A percentile compares a stretch with the other conserved stretches of the same genome.
phyloP scores from a whole-genome alignment of 1,140 invertebrate genomes.

The Hestina assimilis region DNA sequence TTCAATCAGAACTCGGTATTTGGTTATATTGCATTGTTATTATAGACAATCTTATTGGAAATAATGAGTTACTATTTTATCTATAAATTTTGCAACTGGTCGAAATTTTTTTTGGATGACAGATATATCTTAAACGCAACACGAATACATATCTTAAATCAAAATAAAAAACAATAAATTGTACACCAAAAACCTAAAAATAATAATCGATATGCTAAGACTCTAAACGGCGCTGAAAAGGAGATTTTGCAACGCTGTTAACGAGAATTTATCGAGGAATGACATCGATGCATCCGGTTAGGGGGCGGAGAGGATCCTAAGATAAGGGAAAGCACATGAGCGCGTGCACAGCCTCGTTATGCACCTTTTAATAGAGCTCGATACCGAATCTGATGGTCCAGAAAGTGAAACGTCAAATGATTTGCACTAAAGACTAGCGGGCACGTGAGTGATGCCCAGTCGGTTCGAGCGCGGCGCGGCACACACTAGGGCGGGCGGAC shows the following conservation, averaged over 20 bases:
- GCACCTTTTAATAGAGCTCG: conserved; percentile 63
- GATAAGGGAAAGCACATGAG: conserved; percentile 37
- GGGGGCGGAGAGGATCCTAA: conserved; percentile 46
- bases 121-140: conserved; percentile 37
- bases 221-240: conserved; percentile 40
- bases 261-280: conserved; percentile 57
- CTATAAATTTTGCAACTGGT: neutral
- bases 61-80: neutral
- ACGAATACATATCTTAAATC: neutral
- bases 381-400: conserved; percentile 51
- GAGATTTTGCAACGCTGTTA: conserved; percentile 60
- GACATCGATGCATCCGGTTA: conserved; percentile 61
- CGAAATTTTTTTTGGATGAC: conserved; percentile 4
- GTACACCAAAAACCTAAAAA: conserved; percentile 22
- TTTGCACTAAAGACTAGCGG: conserved; percentile 60
- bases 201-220: conserved; percentile 40
- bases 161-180: conserved; percentile 9
- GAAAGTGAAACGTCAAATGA: conserved; percentile 68
- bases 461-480: conserved; percentile 68
- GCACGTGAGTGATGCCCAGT: conserved; percentile 59
- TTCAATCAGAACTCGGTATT: conserved; percentile 19
- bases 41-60: conserved; percentile 9
- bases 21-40: conserved; percentile 17
- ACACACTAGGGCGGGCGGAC: conserved; percentile 74
- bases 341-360: conserved; percentile 48